These are phyloP conservation scores for Sciurus carolinensis DNA, from an alignment of 2,797 vertebrate species.

Conservation along the genomic window DNA sequence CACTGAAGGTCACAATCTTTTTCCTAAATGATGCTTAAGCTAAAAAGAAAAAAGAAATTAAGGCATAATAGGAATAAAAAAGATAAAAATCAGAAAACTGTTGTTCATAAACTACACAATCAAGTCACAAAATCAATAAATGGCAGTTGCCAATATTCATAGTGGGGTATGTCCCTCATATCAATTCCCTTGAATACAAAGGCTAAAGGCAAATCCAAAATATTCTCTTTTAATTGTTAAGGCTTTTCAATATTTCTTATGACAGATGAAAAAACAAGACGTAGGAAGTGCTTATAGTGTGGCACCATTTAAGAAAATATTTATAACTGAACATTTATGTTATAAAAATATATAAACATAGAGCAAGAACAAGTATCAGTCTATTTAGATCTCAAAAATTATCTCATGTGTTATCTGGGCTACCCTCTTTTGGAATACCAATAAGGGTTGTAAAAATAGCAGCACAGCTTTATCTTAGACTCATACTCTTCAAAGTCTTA, in stretches of 20 bases:
- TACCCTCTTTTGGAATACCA: not conserved
- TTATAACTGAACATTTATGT: not conserved
- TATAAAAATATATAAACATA: conserved; percentile 24
- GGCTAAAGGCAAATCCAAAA: conserved; percentile 53
- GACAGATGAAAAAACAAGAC: not conserved
- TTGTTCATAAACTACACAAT: not conserved
- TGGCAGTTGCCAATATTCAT: not conserved
- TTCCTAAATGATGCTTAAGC: not conserved
- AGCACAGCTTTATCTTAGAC: not conserved
- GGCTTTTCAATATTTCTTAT: conserved; percentile 41
- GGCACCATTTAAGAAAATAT: conserved; percentile 39
- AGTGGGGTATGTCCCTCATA: not conserved
- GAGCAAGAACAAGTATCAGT: conserved; percentile 8
- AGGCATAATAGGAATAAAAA: conserved; percentile 17
- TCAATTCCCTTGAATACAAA: not conserved
- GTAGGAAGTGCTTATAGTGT: not conserved
- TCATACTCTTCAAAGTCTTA: conserved; percentile 28
- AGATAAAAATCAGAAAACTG: not conserved
- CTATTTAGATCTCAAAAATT: conserved; percentile 38
- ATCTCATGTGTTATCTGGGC: not conserved
- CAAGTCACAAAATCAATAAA: not conserved
- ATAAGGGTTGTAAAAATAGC: not conserved
- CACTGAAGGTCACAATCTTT: not conserved
- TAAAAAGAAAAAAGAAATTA: not conserved
- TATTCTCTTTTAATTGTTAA: conserved; percentile 26